Percentiles rank a stretch among this genome's conserved stretches.
Evolutionary conservation across 2,888 invertebrate species (phyloP).

Genomic region (Clunio marinus): DNA sequence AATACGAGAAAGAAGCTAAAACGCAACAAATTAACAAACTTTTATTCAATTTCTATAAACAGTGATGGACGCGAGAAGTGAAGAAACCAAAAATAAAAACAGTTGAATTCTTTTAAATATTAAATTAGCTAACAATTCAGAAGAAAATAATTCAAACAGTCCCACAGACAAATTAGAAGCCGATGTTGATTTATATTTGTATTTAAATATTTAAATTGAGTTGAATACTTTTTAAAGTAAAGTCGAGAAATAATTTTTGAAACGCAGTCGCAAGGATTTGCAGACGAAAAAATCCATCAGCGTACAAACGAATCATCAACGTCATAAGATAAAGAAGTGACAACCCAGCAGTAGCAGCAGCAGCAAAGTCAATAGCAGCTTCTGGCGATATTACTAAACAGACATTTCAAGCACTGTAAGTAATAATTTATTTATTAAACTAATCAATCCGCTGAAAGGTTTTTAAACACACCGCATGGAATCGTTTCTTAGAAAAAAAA

Average conservation of each 20-base stretch:
- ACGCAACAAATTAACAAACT: not conserved
- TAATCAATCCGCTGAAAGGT: not conserved
- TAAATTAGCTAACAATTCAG: slow-evolving; percentile 9
- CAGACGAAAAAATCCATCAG: not conserved
- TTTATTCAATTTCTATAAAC: not conserved
- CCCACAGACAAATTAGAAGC: slow-evolving; percentile 5
- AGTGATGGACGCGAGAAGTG: not conserved
- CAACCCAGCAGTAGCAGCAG: too few relatives aligned
- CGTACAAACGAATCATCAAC: not conserved
- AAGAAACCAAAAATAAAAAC: not conserved
- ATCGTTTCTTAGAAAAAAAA: too few relatives aligned
- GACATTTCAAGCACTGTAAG: not conserved
- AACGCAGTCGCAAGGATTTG: not conserved
- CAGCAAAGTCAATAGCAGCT: too few relatives aligned
- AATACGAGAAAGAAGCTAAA: not conserved
- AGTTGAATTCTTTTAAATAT: slow-evolving; percentile 30
- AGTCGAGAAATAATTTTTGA: not conserved
- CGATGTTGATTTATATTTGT: slow-evolving; percentile 13
- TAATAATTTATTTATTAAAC: not conserved
- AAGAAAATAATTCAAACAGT: not conserved
- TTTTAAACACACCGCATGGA: not conserved
- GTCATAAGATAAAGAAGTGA: too few relatives aligned
- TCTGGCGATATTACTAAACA: too few relatives aligned
- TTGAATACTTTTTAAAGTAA: not conserved
- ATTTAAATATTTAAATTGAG: slow-evolving; percentile 26